Evolutionary conservation across 2,113 vertebrate genomes (phyloP), one percentile per base, ranked within the genome.

Genomic region (Oophaga pumilio): DNA sequence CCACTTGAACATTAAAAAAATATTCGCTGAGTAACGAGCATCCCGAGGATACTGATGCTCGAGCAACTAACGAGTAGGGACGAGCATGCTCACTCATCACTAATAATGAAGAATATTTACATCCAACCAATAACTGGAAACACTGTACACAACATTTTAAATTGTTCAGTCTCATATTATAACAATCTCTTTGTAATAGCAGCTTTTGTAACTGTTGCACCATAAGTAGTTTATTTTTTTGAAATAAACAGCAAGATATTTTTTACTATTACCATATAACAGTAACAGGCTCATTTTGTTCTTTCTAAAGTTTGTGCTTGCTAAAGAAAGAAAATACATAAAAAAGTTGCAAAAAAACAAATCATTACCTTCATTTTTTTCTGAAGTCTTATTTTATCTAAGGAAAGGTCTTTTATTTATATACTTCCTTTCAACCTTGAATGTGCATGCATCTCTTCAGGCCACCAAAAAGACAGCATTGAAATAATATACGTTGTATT

Each of bases 361-460:
- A n/a, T 17, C 13, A 82, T 82, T 53, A 8, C 8, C 20, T 57
- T 13, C 13, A 7, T 81, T 81, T 33, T 73, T 18, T 33, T 28
- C 13, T 12, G 26, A 76, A 62, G 17, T 81, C 26, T n/a, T 24
- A 8, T 82, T 62, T 82, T 59, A 64, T 64, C 20, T 64, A 17
- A 12, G 33, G 33, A 64, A 49, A 64, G 53, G 50, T 20, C 57
- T 82, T 50, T 50, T 74, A 80, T 80, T 62, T 33, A 49, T 64
- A 22, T 6, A 52, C 50, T 77, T 64, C 24, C 24, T 62, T 82
- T 82, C 79, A 82, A 82, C 59, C 59, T 82, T 82, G 59, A 82
- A 57, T 62, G 79, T 82, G 12, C 33, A 64, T 43, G 18, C 33
- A 10, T 82, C 79, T 64, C 59, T 64, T 49, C 57, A 62, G 79